These are phyloP conservation scores for Alethe diademata DNA, from an alignment of 2,113 vertebrate species.

Conservation along the genomic window DNA sequence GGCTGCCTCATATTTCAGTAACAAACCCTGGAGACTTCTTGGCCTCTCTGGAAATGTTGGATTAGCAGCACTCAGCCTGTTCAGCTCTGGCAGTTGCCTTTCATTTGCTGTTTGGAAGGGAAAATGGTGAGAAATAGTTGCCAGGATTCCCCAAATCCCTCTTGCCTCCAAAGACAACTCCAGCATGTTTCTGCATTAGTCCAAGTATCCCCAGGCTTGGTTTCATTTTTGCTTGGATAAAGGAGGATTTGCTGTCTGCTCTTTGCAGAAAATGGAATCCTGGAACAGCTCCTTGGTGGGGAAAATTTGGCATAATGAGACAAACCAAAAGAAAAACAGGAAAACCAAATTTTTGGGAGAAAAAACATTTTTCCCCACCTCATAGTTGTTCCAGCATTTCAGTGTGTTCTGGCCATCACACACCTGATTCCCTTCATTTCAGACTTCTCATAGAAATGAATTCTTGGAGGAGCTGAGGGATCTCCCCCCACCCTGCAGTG, in stretches of 20 bases:
- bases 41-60: background rate
- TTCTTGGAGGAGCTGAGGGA: background rate
- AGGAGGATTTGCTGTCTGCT: background rate
- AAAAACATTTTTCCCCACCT: background rate
- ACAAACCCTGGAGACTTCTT: background rate
- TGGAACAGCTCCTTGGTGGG: background rate
- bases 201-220: background rate
- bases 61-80: background rate
- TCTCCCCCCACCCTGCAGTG: background rate
- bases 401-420: background rate
- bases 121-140: background rate
- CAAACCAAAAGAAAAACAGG: background rate
- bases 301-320: background rate
- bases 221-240: background rate
- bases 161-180: constrained; percentile 9
- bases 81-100: background rate
- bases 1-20: background rate
- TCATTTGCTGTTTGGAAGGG: constrained; percentile 13
- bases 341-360: background rate
- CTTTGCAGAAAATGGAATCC: background rate
- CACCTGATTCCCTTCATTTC: background rate
- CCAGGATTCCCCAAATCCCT: background rate
- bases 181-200: background rate
- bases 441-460: background rate
- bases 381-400: accelerated